Evolutionary conservation across 2,888 invertebrate genomes (phyloP).

Genomic region (Drosophila quinaria): DNA sequence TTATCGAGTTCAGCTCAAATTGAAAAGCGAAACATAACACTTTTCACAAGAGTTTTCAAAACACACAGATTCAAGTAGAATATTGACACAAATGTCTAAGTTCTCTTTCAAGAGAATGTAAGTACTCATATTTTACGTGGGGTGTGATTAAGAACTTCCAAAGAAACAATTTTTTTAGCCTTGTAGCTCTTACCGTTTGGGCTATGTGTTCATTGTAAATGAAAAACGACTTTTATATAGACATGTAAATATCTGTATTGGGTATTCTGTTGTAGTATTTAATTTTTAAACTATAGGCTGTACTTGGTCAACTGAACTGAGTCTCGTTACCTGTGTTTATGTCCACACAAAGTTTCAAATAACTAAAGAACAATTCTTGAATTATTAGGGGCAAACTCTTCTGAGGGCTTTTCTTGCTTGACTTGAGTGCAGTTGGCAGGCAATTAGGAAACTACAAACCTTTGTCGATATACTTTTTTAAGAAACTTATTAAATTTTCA

Average conservation of each 20-base stretch:
- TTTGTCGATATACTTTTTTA: slow-evolving; percentile 31
- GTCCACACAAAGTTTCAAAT: slow-evolving; percentile 10
- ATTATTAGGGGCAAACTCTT: slow-evolving; percentile 26
- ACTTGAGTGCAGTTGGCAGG: slow-evolving; percentile 52
- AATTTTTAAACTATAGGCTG: background rate
- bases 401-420: background rate
- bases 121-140: too few species aligned
- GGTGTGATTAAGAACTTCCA: too few species aligned
- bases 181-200: too few species aligned
- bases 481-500: slow-evolving; percentile 53
- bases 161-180: too few species aligned
- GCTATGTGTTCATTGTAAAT: too few species aligned
- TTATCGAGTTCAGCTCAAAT: slow-evolving; percentile 21
- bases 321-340: slow-evolving; percentile 10
- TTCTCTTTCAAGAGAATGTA: too few species aligned
- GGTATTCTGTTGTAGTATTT: background rate
- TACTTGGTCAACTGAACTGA: background rate
- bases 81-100: too few species aligned
- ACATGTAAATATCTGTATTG: background rate
- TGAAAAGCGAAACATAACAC: background rate
- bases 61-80: background rate
- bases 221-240: too few species aligned
- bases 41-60: background rate
- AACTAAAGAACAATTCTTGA: slow-evolving; percentile 21
- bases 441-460: slow-evolving; percentile 40